Conservation (phyloP, 1,140 invertebrate genomes). For the Drosophila eugracilis region DNA sequence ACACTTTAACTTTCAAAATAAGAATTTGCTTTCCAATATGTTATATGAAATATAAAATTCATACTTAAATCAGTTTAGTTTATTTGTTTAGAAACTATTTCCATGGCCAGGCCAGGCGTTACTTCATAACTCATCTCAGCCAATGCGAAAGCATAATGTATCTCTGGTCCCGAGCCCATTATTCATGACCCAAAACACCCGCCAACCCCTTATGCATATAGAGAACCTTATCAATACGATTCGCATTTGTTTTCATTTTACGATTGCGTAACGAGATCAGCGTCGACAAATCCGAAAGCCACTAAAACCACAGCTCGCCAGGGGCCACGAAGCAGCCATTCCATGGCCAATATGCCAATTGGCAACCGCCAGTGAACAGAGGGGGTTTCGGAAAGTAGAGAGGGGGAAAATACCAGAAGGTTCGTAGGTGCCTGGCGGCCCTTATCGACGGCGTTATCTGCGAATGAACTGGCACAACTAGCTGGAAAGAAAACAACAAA, state of each 20-base stretch:
- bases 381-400: background rate
- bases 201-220: conserved; percentile 41
- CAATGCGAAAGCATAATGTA: conserved; percentile 48
- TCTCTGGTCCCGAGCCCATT: conserved; percentile 37
- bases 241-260: conserved; percentile 82
- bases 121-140: conserved; percentile 27
- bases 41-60: background rate
- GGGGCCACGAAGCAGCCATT: conserved; percentile 20
- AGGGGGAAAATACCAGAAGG: conserved; percentile 8
- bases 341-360: conserved; percentile 71
- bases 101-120: background rate
- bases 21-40: background rate
- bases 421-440: conserved; percentile 16
- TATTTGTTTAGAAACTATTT: conserved; percentile 37
- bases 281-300: conserved; percentile 80
- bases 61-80: background rate
- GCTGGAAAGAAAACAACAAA: conserved; percentile 56
- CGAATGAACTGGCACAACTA: conserved; percentile 62
- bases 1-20: background rate
- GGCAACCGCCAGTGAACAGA: conserved; percentile 56
- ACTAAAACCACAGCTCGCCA: conserved; percentile 70
- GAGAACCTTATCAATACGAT: conserved; percentile 78
- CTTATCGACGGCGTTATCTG: conserved; percentile 74
- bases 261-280: conserved; percentile 81
- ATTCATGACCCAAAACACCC: conserved; percentile 31